Evolutionary conservation across 2,113 vertebrate species (phyloP), one percentile per base, ranked within the genome.

Genomic region (Carollia perspicillata): DNA sequence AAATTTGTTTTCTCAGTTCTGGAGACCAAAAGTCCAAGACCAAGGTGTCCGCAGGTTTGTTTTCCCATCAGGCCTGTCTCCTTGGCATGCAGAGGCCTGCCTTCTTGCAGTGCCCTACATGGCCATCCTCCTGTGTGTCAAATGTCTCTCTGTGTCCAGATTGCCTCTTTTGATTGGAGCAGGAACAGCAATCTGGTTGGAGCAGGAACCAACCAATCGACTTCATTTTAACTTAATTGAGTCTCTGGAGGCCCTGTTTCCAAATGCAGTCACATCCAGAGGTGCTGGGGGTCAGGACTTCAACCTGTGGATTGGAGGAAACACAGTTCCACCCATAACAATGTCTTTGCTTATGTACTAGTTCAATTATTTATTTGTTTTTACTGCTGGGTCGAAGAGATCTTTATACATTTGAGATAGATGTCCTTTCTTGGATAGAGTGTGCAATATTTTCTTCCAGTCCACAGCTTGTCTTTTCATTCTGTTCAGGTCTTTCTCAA

Each of bases 71-170:
- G 47, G 26, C 12, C 17, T 42, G 30, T 42, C 10, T 89, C n/a
- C 23, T 18, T 47, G 58, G 49, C 16, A n/a, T 79, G 14, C 7
- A 35, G 17, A 14, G 16, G n/a, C 40, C 28, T 30, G 8, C 58
- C 35, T 35, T 71, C 30, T 28, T 4, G 0, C 2, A 1, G 13
- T 13, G n/a, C 33, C 44, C 51, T 35, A 2, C 0, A 0, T 0
- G 6, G 11, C 5, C 42, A 66, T 49, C 20, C 42, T 22, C 80
- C n/a, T 75, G 42, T 33, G 6, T n/a, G 26, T 5, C 35, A 17
- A 17, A 66, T 6, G 33, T 83, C 40, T 78, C 44, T 78, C 2
- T 5, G 22, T 42, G 35, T 28, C 17, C 30, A n/a, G 37, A 58
- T 40, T 23, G 35, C 40, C 18, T 72, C 4, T 23, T 65, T 55